These are phyloP conservation scores for Meloidogyne floridensis DNA, from an alignment of 1,140 invertebrate species.

Conservation along the genomic window DNA sequence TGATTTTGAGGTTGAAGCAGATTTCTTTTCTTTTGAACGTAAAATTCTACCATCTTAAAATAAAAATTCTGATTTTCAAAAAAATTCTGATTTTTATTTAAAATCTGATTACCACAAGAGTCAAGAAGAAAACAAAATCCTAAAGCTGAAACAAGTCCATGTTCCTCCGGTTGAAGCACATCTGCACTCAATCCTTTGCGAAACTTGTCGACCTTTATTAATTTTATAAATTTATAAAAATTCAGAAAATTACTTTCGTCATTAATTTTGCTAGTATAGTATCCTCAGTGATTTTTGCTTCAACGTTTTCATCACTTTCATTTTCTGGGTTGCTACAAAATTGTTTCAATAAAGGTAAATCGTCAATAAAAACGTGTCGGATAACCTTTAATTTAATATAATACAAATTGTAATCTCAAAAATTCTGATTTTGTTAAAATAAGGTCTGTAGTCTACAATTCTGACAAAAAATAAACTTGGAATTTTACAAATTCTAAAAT, in stretches of 20 bases:
- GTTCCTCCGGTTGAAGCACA: background rate
- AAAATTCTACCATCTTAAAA: background rate
- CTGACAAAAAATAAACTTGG: no score
- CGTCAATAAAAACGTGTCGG: background rate
- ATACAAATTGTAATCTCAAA: no score
- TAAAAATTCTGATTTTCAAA: no score
- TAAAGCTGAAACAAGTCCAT: background rate
- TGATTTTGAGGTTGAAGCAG: background rate
- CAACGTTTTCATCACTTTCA: background rate
- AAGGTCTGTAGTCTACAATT: no score
- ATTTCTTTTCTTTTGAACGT: background rate
- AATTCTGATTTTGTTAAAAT: no score
- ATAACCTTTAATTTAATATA: background rate
- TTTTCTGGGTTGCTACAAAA: background rate
- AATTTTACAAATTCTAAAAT: no score
- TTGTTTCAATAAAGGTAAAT: background rate
- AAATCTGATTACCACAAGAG: background rate
- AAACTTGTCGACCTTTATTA: background rate
- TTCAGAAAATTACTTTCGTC: background rate
- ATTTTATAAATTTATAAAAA: background rate
- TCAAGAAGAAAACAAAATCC: background rate
- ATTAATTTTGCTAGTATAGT: background rate
- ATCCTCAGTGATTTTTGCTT: background rate
- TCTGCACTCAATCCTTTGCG: background rate
- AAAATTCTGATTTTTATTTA: no score